Evolutionary conservation across 2,113 vertebrate genomes (phyloP), one percentile per base, ranked within the genome.

Genomic region (Dipodomys merriami): DNA sequence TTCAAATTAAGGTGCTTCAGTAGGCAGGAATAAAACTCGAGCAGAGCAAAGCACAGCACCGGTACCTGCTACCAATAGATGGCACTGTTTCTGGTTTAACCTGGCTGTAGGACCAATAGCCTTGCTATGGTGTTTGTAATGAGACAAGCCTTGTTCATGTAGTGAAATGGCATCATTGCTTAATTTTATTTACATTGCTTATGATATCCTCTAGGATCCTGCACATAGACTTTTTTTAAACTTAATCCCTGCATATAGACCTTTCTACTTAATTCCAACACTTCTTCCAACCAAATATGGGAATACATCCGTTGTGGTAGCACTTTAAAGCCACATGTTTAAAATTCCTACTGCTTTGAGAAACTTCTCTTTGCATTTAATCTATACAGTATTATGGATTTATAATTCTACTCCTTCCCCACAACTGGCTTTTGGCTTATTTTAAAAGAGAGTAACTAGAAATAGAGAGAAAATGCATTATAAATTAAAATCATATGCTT

Each of bases 401-500:
- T 30, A 73, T 29, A 77, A 81, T 82, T 67, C n/a, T 83, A 72
- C n/a, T 23, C 39, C 89, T 87, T 44, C 65, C 11, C 35, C 65
- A 57, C 39, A 57, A 16, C 53, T 57, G 53, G 60, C n/a, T 93
- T 94, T 93, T 44, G 27, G 49, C 9, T 84, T 91, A 44, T 60
- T 82, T 88, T 74, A 78, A 73, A 87, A 53, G 44, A 46, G 22
- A 93, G 33, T 57, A 33, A 11, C 23, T 83, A 86, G 57, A 86
- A 92, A 84, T 46, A 88, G 12, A 69, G 7, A 84, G 53, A 65
- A 86, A 95, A 90, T 93, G 73, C 76, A 91, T 76, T 49, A 71
- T 16, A 71, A 79, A 73, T 84, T 90, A 95, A 95, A 93, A 83
- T 71, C 89, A 49, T 95, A 86, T 80, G 80, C 44, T 39, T 88